Conservation (phyloP, 2,888 invertebrate species). For the Hirtodrosophila duncani region DNA sequence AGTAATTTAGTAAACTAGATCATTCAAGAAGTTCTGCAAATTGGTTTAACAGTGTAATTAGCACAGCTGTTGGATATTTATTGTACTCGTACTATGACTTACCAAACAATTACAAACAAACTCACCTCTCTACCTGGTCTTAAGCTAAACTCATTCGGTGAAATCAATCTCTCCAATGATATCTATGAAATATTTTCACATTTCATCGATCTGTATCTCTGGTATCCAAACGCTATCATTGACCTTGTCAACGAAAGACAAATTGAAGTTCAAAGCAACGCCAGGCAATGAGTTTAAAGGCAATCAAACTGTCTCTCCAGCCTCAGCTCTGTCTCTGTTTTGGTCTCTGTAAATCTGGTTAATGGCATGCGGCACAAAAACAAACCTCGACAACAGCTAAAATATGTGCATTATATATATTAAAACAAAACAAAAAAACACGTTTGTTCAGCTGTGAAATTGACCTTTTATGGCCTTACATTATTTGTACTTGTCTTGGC, state of each 20-base stretch:
- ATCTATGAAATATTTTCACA: conserved; percentile 36
- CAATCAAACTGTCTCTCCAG: conserved; percentile 23
- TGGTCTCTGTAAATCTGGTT: conserved; percentile 47
- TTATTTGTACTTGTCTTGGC: conserved; percentile 9
- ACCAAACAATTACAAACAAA: conserved; percentile 28
- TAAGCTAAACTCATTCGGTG: conserved; percentile 7
- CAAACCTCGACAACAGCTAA: conserved; percentile 16
- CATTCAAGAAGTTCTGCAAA: no score
- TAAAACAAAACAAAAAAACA: conserved; percentile 30
- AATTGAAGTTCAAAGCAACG: conserved; percentile 50
- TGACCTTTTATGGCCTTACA: conserved; percentile 56
- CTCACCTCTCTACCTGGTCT: conserved; percentile 11
- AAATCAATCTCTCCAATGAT: no score
- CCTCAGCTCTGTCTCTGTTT: no score
- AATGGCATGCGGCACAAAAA: conserved; percentile 16
- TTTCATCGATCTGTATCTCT: no score
- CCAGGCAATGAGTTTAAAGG: conserved; percentile 31
- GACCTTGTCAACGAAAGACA: conserved; percentile 53
- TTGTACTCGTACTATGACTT: no score
- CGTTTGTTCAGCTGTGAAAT: conserved; percentile 65
- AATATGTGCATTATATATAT: conserved; percentile 28
- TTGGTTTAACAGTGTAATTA: no score
- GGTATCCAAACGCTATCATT: conserved; percentile 40
- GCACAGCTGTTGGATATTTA: no score
- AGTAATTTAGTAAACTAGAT: no score